Base-by-base conservation (phyloP, 92 coral and sea anemone species). In the Chrysogorgia sp. region DNA sequence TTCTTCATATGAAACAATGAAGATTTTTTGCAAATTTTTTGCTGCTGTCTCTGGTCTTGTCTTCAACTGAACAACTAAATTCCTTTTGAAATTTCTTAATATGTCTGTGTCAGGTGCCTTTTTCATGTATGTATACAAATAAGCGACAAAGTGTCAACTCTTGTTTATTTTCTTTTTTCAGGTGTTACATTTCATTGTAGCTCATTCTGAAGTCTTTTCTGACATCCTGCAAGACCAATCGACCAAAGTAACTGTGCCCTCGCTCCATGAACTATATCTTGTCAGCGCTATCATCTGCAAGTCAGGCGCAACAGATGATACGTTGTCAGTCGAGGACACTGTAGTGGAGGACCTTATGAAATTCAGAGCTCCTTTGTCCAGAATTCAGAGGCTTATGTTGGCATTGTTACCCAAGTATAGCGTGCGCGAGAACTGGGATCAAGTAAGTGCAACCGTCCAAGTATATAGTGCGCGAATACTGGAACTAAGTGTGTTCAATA, bases 261-360 rank as follows among this genome's bases (percentile, higher is more conserved):
- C 98, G n/a, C 68, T 94, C 35, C 97, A 94, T 69, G 98, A 94
- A 60, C 87, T 94, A 0, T 85, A 93, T 58, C 97, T 94, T 19
- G 97, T 89, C 58, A 94, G 97, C 8, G 96, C 92, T 19, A 94
- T 94, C 59, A 75, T 94, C 50, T 91, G 98, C 70, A 94, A 94
- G 68, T 88, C 96, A 66, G 97, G 91, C 21, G 87, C 92, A 21
- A 90, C 92, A 0, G 98, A 94, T 70, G 88, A 88, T 7, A 66
- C 77, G 58, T 76, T 92, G 13, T 77, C 79, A 6, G 83, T 81
- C 41, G 90, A 90, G 32, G 97, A 92, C 49, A 81, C 89, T 19
- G 71, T 90, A 66, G 72, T 92, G 55, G 91, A 82, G 49, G 98
- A 94, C 67, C 89, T 89, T 77, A 78, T 91, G 75, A 71, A 85